Conservation (phyloP, 2,113 vertebrate species). For the Aramus guarauna region DNA sequence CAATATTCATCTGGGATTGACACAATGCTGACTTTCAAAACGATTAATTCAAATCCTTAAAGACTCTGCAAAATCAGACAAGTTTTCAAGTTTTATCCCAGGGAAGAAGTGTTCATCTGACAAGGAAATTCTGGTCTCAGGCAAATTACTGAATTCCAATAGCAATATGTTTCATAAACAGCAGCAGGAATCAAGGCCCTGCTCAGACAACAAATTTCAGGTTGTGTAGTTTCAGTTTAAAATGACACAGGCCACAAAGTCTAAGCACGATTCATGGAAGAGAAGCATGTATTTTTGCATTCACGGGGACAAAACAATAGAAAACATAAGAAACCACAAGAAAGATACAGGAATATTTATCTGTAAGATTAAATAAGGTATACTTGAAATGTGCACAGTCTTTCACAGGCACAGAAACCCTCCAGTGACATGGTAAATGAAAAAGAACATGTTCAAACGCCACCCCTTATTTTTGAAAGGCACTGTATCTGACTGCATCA, state of each 20-base stretch:
- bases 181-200: neutral
- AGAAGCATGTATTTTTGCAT: neutral
- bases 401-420: neutral
- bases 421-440: neutral
- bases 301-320: neutral
- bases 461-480: neutral
- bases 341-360: neutral
- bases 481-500: neutral
- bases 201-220: neutral
- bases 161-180: neutral
- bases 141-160: neutral
- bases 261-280: neutral
- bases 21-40: slow-evolving; percentile 44
- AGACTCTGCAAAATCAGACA: neutral
- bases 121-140: neutral
- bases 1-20: slow-evolving; percentile 10
- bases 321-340: neutral
- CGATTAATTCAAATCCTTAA: slow-evolving; percentile 16
- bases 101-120: neutral
- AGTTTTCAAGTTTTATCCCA: neutral
- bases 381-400: neutral
- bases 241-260: neutral
- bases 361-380: neutral
- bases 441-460: neutral
- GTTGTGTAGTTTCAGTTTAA: neutral